Conservation (phyloP, 2,888 invertebrate genomes). For the Hirtodrosophila confusa region DNA sequence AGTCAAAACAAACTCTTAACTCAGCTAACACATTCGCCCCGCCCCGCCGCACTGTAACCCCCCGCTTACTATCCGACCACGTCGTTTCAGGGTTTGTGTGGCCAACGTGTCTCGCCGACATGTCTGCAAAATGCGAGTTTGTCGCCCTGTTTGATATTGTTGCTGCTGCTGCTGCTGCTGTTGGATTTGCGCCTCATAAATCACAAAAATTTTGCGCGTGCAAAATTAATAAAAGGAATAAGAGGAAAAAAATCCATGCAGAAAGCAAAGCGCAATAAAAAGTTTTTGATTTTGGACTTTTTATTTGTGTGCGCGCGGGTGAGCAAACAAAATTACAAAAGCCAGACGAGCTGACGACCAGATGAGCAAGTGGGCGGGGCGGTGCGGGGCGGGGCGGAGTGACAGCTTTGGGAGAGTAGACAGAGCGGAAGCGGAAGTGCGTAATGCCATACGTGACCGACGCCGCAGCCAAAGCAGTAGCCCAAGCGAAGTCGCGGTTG, state of each 20-base stretch:
- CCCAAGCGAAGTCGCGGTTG: conserved; percentile 11
- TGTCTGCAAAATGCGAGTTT: conserved; percentile 57
- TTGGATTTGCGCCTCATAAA: conserved; percentile 70
- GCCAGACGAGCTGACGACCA: conserved; percentile 7
- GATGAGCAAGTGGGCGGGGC: neutral
- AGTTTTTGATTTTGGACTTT: conserved; percentile 64
- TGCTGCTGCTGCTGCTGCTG: conserved; percentile 35
- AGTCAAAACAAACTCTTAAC: conserved; percentile 24
- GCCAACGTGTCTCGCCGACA: conserved; percentile 44
- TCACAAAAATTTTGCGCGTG: conserved; percentile 63
- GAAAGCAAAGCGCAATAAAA: conserved; percentile 62
- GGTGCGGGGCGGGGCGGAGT: neutral
- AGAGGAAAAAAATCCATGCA: conserved; percentile 9
- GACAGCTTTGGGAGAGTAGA: conserved; percentile 16
- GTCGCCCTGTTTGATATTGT: conserved; percentile 33
- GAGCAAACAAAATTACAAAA: conserved; percentile 48
- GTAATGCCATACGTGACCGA: conserved; percentile 68
- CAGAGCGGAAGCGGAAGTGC: conserved; percentile 70
- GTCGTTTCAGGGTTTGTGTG: conserved; percentile 7
- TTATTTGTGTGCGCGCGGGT: conserved; percentile 46
- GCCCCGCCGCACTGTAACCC: too few species aligned
- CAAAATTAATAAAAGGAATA: conserved; percentile 55
- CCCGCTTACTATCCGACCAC: too few species aligned
- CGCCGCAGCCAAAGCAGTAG: conserved; percentile 7
- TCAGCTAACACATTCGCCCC: neutral